Evolutionary conservation across 2,113 vertebrate genomes (phyloP), one percentile per base, ranked within the genome.

Genomic region (Aptenodytes forsteri): DNA sequence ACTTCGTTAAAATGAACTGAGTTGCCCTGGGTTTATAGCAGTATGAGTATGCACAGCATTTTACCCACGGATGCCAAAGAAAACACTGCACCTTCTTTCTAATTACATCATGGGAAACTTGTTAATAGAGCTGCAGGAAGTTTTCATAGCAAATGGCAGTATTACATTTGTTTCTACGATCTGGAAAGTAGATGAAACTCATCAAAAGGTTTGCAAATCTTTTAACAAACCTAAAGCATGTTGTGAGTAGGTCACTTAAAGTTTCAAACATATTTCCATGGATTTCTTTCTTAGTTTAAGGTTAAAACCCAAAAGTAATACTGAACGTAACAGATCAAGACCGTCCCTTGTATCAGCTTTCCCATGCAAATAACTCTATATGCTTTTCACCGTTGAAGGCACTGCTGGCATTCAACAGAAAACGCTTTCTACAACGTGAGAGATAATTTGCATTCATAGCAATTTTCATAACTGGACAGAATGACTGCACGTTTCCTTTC

Each of bases 51-150:
- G 89, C 82, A 72, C 70, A 95, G 91, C 61, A 93, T 96, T 96
- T 96, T 80, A 72, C 30, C 22, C 38, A 47, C 1, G 8, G 42
- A 62, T 59, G 89, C 91, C 91, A 96, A 94, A 95, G 93, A 87
- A 96, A 97, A 95, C 81, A 97, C 62, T 91, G 75, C 75, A 96
- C 82, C 89, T 93, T 96, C 58, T 86, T 82, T 87, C 76, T 96
- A 97, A 95, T 96, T 96, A 96, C 84, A 91, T 93, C 75, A 94
- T 83, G 84, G 71, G 93, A 93, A 97, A 90, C 64, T 47, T 83
- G 62, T 94, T 93, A 91, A 85, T 62, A 90, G 66, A 90, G 29
- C 64, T 73, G 75, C 86, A 94, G 59, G 84, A 93, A 96, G 82
- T 54, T 96, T 93, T 91, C 85, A 77, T 3, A 83, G 78, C n/a